A percentile compares a stretch with the other conserved stretches of the same genome.
Conservation (phyloP, 2,888 invertebrate genomes). For the Mesochorus sp. region DNA sequence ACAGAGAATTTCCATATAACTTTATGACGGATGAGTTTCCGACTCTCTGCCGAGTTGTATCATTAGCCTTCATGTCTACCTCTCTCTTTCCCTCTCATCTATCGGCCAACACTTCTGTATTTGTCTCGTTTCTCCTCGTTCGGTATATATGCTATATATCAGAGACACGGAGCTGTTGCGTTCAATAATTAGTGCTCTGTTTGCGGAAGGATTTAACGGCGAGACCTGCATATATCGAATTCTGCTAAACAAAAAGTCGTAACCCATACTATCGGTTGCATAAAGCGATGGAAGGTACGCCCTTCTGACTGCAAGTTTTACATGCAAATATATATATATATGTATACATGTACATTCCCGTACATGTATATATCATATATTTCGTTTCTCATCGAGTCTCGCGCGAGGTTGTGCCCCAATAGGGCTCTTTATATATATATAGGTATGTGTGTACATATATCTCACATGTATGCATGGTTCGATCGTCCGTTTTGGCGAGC, state of each 20-base stretch:
- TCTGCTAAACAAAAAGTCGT: constrained; percentile 23
- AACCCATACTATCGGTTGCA: neutral
- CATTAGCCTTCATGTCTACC: constrained; percentile 46
- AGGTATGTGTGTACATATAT: neutral
- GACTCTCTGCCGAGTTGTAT: constrained; percentile 57
- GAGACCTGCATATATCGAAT: constrained; percentile 15
- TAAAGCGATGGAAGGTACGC: neutral
- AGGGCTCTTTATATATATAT: neutral
- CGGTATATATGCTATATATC: constrained; percentile 28
- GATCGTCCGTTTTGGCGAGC: constrained; percentile 50
- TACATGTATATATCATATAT: neutral
- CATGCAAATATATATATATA: neutral
- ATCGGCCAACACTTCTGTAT: constrained; percentile 12
- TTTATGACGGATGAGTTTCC: constrained; percentile 63
- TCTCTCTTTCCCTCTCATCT: neutral
- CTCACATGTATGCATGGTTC: constrained; percentile 19
- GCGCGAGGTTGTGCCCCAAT: neutral
- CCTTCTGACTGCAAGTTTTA: neutral
- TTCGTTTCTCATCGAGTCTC: constrained; percentile 19
- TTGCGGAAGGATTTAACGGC: constrained; percentile 58
- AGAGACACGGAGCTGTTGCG: constrained; percentile 38
- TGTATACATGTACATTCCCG: neutral
- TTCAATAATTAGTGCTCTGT: constrained; percentile 61
- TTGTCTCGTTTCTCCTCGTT: constrained; percentile 48
- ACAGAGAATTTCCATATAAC: constrained; percentile 59